Evolutionary conservation across 2,113 vertebrate genomes (phyloP).

Genomic region (Macrotus californicus): DNA sequence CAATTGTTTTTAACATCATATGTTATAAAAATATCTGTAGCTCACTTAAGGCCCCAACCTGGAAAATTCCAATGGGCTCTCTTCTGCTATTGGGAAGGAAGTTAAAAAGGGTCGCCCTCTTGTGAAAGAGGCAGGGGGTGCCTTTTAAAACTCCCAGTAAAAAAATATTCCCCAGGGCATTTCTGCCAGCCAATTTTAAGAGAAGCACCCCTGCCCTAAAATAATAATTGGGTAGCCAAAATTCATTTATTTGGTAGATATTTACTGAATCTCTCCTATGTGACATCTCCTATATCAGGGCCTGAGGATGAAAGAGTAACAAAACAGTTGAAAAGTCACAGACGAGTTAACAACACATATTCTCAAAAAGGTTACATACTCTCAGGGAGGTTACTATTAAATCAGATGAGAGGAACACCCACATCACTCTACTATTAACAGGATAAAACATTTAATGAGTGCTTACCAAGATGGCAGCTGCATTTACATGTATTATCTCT

Average conservation of each 20-base stretch:
- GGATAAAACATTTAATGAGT: not conserved
- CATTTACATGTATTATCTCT: not conserved
- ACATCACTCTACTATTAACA: not conserved
- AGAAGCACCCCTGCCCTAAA: not conserved
- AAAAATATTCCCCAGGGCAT: not conserved
- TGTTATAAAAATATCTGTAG: conserved; percentile 53
- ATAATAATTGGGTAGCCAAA: not conserved
- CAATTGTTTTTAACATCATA: conserved; percentile 52
- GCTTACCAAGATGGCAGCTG: not conserved
- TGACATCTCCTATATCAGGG: not conserved
- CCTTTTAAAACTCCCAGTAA: not conserved
- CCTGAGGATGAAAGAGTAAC: not conserved
- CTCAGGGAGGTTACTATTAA: not conserved
- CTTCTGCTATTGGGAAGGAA: not conserved
- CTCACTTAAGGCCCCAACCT: conserved; percentile 15
- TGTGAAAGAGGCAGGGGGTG: not conserved
- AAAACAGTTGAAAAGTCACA: not conserved
- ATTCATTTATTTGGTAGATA: not conserved
- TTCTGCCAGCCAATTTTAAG: not conserved
- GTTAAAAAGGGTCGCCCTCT: not conserved
- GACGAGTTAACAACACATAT: not conserved
- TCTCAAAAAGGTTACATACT: not conserved
- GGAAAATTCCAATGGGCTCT: conserved; percentile 51
- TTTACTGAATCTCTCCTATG: not conserved
- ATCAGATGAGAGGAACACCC: not conserved